phyloP scores from a whole-genome alignment of 2,797 vertebrate genomes.

The Fringilla coelebs region DNA sequence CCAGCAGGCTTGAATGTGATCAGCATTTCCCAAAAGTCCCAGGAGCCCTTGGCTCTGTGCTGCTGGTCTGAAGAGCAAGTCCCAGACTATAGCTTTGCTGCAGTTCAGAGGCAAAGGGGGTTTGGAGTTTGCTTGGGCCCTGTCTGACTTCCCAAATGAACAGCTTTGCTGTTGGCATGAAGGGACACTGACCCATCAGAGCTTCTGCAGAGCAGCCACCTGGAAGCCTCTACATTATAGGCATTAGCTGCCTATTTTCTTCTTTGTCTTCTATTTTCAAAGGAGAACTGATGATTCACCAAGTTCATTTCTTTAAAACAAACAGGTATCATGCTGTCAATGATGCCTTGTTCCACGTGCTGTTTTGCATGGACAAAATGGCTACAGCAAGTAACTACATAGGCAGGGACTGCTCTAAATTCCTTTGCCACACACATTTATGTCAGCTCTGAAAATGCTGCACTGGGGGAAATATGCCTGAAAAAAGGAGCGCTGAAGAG shows the following conservation, averaged over 20 bases:
- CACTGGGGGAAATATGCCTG: no score
- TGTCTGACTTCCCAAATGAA: not conserved
- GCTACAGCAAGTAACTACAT: no score
- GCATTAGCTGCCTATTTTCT: conserved; percentile 28
- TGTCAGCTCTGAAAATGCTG: not conserved
- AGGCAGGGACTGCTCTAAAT: no score
- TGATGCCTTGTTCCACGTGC: conserved; percentile 57
- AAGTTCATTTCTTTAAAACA: conserved; percentile 65
- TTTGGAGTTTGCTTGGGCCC: not conserved
- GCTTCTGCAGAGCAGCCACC: not conserved
- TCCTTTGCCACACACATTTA: no score
- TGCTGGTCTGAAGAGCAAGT: not conserved
- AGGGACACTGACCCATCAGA: not conserved
- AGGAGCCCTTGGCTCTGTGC: not conserved
- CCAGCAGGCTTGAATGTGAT: no score
- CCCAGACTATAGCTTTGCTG: not conserved
- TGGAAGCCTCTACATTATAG: conserved; percentile 18
- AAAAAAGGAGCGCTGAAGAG: not conserved
- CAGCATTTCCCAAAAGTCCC: not conserved
- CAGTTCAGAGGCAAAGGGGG: not conserved
- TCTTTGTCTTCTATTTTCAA: conserved; percentile 22
- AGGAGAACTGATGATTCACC: conserved; percentile 64
- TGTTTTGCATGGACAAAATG: conserved; percentile 61
- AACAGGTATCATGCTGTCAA: conserved; percentile 66
- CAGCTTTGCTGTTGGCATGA: not conserved